Evolutionary conservation across 2,797 vertebrate species (phyloP).

Genomic region (Diplodus puntazzo): DNA sequence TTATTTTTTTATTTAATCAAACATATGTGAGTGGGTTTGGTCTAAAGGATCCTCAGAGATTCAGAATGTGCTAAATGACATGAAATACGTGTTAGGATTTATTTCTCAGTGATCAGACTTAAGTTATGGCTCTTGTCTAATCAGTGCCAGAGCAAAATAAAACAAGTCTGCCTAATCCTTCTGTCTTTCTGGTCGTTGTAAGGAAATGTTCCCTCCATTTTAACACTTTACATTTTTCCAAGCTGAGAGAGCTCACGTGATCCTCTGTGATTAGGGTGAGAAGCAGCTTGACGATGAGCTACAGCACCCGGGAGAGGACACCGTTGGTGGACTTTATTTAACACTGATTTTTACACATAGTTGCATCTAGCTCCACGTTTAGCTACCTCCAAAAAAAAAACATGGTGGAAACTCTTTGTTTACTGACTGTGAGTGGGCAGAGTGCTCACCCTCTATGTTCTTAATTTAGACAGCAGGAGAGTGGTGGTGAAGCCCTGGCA

Average conservation of each 20-base stretch:
- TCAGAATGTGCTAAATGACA: background rate
- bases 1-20: background rate
- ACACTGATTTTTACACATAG: constrained; percentile 42
- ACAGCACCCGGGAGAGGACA: constrained; percentile 36
- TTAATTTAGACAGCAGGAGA: constrained; percentile 57
- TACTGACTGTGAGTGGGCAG: constrained; percentile 61
- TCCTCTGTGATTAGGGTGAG: constrained; percentile 47
- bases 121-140: constrained; percentile 19
- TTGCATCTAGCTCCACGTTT: constrained; percentile 44
- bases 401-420: constrained; percentile 54
- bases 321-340: constrained; percentile 39
- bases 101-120: constrained; percentile 9
- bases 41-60: background rate
- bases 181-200: constrained; percentile 37
- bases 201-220: constrained; percentile 49
- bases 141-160: constrained; percentile 45
- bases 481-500: constrained; percentile 39
- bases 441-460: constrained; percentile 43
- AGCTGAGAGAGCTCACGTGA: constrained; percentile 44
- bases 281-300: constrained; percentile 59
- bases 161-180: constrained; percentile 47
- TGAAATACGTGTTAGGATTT: background rate
- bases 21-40: background rate
- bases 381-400: constrained; percentile 37
- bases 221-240: constrained; percentile 60